Evolutionary conservation across 1,140 invertebrate species (phyloP).

Genomic region (Nasonia vitripennis): DNA sequence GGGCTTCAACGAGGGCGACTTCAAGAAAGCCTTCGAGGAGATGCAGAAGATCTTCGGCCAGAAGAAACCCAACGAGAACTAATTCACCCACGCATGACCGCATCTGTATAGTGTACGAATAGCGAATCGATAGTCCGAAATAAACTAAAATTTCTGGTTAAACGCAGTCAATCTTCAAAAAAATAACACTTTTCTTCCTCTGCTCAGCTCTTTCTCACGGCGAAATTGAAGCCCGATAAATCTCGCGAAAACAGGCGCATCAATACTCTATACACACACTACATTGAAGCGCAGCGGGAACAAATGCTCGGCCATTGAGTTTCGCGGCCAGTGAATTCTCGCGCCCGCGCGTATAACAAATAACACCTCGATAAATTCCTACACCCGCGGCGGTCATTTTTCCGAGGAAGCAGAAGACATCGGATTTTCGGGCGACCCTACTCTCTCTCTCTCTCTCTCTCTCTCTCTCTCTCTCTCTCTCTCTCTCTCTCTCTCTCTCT

Average conservation of each 20-base stretch:
- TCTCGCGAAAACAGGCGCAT: not conserved
- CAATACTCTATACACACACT: not conserved
- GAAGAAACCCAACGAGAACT: not conserved
- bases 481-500: too few relatives aligned
- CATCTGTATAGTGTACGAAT: too few relatives aligned
- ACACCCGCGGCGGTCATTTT: not conserved
- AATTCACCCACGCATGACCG: too few relatives aligned
- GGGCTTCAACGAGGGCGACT: too few relatives aligned
- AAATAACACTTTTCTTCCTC: not conserved
- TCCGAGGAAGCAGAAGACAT: not conserved
- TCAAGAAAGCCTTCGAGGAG: not conserved
- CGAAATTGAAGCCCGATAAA: not conserved
- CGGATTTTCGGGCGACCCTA: too few relatives aligned
- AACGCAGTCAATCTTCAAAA: too few relatives aligned
- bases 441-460: too few relatives aligned
- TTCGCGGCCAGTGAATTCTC: not conserved
- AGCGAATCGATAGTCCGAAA: too few relatives aligned
- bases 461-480: too few relatives aligned
- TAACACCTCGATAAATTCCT: not conserved
- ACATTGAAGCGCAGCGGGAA: not conserved
- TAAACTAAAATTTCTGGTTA: too few relatives aligned
- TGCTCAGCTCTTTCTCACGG: not conserved
- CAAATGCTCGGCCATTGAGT: not conserved
- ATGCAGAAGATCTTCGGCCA: not conserved
- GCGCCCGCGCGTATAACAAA: not conserved